These are phyloP conservation scores for Asarcornis scutulata DNA, from an alignment of 2,113 vertebrate genomes.

Conservation along the genomic window DNA sequence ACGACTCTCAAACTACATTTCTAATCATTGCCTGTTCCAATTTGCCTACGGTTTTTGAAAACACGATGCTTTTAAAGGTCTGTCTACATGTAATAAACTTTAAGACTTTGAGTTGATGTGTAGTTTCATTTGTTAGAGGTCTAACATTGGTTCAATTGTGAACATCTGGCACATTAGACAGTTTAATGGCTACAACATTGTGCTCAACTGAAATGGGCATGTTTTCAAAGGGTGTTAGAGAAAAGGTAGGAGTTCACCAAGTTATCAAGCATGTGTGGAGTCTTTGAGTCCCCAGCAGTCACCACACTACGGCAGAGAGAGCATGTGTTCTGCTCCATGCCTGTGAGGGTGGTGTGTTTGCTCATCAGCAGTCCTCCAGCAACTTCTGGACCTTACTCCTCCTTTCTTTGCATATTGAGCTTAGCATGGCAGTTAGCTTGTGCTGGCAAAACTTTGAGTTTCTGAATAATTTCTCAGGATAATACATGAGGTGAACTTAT, in stretches of 20 bases:
- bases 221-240: background rate
- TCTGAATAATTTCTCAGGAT: background rate
- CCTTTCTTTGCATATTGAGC: background rate
- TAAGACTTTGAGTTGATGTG: background rate
- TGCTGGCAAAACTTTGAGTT: background rate
- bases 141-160: background rate
- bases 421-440: background rate
- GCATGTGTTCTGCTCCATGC: accelerated
- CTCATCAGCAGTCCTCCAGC: background rate
- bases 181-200: background rate
- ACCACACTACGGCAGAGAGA: background rate
- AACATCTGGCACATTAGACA: background rate
- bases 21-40: background rate
- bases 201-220: accelerated
- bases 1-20: background rate
- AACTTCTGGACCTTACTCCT: background rate
- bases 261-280: background rate
- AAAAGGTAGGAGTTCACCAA: background rate
- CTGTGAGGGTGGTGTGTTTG: accelerated
- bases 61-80: constrained; percentile 23
- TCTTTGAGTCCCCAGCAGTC: background rate
- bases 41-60: constrained; percentile 18
- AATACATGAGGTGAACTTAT: background rate
- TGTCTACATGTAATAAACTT: background rate
- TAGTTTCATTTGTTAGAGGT: background rate